Evolutionary conservation across 2,113 vertebrate genomes (phyloP), one percentile per base, ranked within the genome.

Genomic region (Numenius arquata): DNA sequence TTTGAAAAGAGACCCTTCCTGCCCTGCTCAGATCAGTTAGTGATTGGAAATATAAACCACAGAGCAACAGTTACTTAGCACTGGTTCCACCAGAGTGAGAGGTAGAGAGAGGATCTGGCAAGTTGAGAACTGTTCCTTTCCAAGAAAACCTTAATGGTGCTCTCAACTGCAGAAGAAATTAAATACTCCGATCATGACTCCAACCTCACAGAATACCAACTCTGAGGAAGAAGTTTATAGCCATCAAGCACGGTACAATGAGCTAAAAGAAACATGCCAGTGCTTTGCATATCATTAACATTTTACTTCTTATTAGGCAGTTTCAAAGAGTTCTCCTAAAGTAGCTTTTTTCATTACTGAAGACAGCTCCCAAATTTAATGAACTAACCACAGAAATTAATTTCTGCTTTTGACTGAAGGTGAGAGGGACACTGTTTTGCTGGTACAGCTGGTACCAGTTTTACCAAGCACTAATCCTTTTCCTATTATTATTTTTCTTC

Each of bases 91-190:
- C 89, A 41, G 56, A 93, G 55, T 6, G 38, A 88, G 56, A 86
- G 10, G 76, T 8, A 86, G 36, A 26, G 36, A n/a, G 30, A 58
- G 30, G 9, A 84, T 53, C 58, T 91, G 90, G 92, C 95, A 94
- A 73, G 59, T 11, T 29, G 30, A 75, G 48, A 70, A 58, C 73
- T 50, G 13, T 15, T 72, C 68, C 61, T 50, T 91, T 91, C 91
- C 93, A 92, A 91, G 61, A 58, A 58, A n/a, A 47, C 26, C 89
- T 87, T 65, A 85, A 89, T 32, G 27, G 65, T 72, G 36, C 68
- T 95, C 52, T 85, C 65, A 91, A 30, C 56, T 78, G 80, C 76
- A 91, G 82, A 77, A 89, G 59, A 85, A 94, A 94, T 26, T 61
- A 61, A 95, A 67, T 74, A 84, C 0, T 2, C 29, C 52, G 38